Conservation (phyloP, 1,140 invertebrate genomes). For the Calliopsis andreniformis region DNA sequence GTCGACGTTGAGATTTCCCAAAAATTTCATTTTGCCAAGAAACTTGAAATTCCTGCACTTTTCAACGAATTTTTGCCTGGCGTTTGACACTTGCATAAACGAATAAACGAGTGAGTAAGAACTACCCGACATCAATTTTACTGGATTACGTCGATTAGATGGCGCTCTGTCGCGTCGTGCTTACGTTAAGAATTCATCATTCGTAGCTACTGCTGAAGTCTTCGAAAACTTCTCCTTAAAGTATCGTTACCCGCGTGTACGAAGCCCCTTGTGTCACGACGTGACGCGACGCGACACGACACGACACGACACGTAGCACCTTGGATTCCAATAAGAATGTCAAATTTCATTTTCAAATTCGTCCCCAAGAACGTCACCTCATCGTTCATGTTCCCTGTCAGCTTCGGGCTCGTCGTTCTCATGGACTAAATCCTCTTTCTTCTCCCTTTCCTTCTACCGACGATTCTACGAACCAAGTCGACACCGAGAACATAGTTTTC, state of each 20-base stretch:
- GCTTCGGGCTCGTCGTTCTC: constrained; percentile 34
- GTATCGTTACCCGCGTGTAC: constrained; percentile 15
- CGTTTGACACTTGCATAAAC: neutral
- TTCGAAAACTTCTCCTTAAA: constrained; percentile 14
- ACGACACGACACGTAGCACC: constrained; percentile 36
- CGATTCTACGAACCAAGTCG: constrained; percentile 1
- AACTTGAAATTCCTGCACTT: neutral
- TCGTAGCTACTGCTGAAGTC: constrained; percentile 45
- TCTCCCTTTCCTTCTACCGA: neutral
- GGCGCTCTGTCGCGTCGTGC: constrained; percentile 21
- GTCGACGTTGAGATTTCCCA: constrained; percentile 7
- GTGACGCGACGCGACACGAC: neutral
- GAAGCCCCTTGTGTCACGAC: neutral
- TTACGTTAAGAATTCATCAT: constrained; percentile 62
- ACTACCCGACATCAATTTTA: constrained; percentile 29
- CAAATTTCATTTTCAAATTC: constrained; percentile 72
- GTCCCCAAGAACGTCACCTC: constrained; percentile 44
- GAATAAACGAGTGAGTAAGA: neutral
- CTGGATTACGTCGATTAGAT: constrained; percentile 47
- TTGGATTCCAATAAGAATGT: constrained; percentile 70
- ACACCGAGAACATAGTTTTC: constrained; percentile 14
- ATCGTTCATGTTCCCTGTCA: constrained; percentile 69
- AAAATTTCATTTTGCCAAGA: constrained; percentile 3
- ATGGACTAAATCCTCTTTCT: neutral
- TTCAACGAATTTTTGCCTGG: constrained; percentile 12